Percentiles rank a stretch among this genome's conserved stretches.
Conservation (phyloP, 1,140 invertebrate species). For the Drosophila neocordata region DNA sequence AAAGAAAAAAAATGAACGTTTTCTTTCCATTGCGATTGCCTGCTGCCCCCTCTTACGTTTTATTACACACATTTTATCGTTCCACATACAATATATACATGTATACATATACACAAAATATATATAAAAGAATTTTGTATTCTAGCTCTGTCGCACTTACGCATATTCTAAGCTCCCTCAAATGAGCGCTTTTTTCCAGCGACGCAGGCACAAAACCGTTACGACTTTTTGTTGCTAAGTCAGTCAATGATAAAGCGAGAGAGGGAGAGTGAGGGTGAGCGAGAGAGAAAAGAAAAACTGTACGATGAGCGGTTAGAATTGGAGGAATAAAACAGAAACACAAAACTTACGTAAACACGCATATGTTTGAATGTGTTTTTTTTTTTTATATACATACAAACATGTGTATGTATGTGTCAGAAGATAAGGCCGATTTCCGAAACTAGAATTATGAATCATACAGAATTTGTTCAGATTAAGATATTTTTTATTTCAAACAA, state of each 20-base stretch:
- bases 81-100: slow-evolving; percentile 33
- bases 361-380: slow-evolving; percentile 26
- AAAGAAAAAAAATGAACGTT: slow-evolving; percentile 52
- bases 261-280: slow-evolving; percentile 10
- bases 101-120: slow-evolving; percentile 9
- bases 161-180: slow-evolving; percentile 43
- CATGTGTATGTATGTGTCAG: not conserved
- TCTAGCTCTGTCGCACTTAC: slow-evolving; percentile 62
- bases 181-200: slow-evolving; percentile 50
- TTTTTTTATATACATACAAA: not conserved
- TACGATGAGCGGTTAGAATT: slow-evolving; percentile 40
- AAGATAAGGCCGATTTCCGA: not conserved
- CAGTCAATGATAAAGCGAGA: slow-evolving; percentile 39
- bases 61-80: slow-evolving; percentile 52
- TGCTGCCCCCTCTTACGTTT: slow-evolving; percentile 25
- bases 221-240: slow-evolving; percentile 74
- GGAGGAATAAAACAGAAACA: slow-evolving; percentile 47
- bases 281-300: slow-evolving; percentile 37
- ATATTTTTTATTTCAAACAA: not conserved
- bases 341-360: slow-evolving; percentile 61
- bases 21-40: slow-evolving; percentile 43
- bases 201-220: slow-evolving; percentile 56
- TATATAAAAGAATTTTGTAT: slow-evolving; percentile 21
- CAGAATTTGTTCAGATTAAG: slow-evolving; percentile 1
- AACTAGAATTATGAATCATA: slow-evolving; percentile 4